phyloP scores from a whole-genome alignment of 2,113 vertebrate genomes.

The Channa argus region DNA sequence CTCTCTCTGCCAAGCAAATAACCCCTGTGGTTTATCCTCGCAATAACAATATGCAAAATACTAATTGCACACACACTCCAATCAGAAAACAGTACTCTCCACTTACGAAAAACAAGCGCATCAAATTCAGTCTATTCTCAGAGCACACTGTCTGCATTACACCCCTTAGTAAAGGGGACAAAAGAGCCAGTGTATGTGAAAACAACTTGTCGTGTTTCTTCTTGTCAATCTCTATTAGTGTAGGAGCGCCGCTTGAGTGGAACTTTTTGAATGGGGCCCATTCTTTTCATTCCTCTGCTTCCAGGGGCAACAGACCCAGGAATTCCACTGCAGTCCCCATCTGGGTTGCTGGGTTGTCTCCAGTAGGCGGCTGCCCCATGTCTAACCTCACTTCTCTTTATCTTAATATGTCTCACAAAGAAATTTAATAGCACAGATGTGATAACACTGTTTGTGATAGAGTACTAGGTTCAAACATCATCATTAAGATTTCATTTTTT shows the following conservation, averaged over 20 bases:
- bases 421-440: not conserved
- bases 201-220: slow-evolving; percentile 76
- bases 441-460: not conserved
- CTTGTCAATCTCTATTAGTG: slow-evolving; percentile 79
- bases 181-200: slow-evolving; percentile 72
- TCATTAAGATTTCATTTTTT: slow-evolving; percentile 30
- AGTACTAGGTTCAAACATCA: not conserved
- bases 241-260: slow-evolving; percentile 66
- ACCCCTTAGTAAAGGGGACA: slow-evolving; percentile 57
- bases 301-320: slow-evolving; percentile 64
- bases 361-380: slow-evolving; percentile 37
- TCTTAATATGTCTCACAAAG: slow-evolving; percentile 44
- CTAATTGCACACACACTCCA: slow-evolving; percentile 69
- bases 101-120: slow-evolving; percentile 66
- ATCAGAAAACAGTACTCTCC: slow-evolving; percentile 51
- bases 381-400: slow-evolving; percentile 50
- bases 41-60: slow-evolving; percentile 44
- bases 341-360: slow-evolving; percentile 41
- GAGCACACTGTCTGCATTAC: slow-evolving; percentile 61
- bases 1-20: slow-evolving; percentile 25
- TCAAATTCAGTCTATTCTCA: slow-evolving; percentile 66
- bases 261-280: slow-evolving; percentile 76
- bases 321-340: slow-evolving; percentile 61
- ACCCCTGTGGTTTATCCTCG: slow-evolving; percentile 31
- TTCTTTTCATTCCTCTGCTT: slow-evolving; percentile 75